Base-by-base conservation (phyloP, 2,888 invertebrate species). In the Plagiodera versicolora region DNA sequence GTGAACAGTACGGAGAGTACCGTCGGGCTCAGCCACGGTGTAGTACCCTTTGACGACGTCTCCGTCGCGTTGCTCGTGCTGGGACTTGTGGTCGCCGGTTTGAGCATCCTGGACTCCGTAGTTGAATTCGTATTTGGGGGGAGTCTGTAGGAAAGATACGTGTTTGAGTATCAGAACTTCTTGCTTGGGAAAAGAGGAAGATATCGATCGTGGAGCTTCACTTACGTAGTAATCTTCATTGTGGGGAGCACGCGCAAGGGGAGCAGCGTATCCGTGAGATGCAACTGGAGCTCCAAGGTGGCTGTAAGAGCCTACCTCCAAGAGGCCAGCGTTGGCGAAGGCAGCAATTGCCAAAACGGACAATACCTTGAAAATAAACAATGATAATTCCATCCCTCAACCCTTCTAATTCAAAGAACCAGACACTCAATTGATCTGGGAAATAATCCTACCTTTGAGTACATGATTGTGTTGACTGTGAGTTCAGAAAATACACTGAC, bases 11-110 rank as follows among this genome's bases (percentile, higher is more conserved):
- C 86, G 82, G 75, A 81, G 79, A 56, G 85, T 81, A 71, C 87
- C 87, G 69, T 85, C 86, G 10, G 86, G 85, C 69, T 87, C 86
- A 44, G 85, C 78, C 3, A 87, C 81, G 69, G 84, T 84, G 74
- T 86, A 86, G 16, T 84, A 85, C 24, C 86, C 86, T 73, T 83
- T 81, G 47, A 87, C 86, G 32, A 83, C 75, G 74, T 86, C 83
- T 0, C 86, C 86, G 75, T 83, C 82, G 1, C 81, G 80, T 44
- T 78, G 73, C 73, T 84, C 84, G 62, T 82, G 81, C 66, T 83
- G 83, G 4, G 81, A 63, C 60, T 84, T 84, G 67, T 83, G 81
- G 70, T 84, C 84, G 0, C 84, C 85, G 0, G 84, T 84, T 70
- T 84, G 84, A 69, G 82, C 82, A 68, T 84, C 85, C 70, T 83